Percentiles rank a stretch among this genome's conserved stretches.
Conservation (phyloP, 1,140 invertebrate species). For the Drosophila ironensis region DNA sequence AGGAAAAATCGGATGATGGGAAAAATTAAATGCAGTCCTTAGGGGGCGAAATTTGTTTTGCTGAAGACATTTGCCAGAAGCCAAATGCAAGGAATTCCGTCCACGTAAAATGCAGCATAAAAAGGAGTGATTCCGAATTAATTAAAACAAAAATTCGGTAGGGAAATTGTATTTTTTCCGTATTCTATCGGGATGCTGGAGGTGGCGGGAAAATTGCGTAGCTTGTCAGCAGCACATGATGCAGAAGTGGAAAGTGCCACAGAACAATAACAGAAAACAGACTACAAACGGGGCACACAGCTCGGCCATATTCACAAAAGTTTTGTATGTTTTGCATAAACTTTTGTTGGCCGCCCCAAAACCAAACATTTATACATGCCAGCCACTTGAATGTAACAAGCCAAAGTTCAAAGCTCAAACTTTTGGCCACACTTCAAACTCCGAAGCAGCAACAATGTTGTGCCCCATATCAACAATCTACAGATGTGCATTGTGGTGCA, state of each 20-base stretch:
- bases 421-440: constrained; percentile 47
- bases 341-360: constrained; percentile 38
- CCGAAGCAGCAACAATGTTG: constrained; percentile 38
- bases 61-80: constrained; percentile 62
- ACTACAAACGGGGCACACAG: not conserved
- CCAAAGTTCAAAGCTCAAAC: constrained; percentile 68
- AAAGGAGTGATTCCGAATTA: constrained; percentile 55
- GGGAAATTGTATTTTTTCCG: constrained; percentile 62
- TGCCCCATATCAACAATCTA: constrained; percentile 14
- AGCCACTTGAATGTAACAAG: constrained; percentile 70
- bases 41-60: constrained; percentile 32
- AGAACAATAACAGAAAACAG: constrained; percentile 48
- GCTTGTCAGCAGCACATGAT: constrained; percentile 35
- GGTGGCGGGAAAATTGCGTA: constrained; percentile 4
- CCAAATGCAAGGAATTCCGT: constrained; percentile 39
- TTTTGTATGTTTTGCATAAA: constrained; percentile 43
- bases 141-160: constrained; percentile 70
- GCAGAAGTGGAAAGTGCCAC: constrained; percentile 18
- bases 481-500: constrained; percentile 19
- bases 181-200: constrained; percentile 13
- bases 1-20: constrained; percentile 5
- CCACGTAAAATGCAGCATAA: constrained; percentile 42
- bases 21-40: constrained; percentile 36
- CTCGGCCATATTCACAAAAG: constrained; percentile 27
- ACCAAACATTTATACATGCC: constrained; percentile 59